A percentile compares a stretch with the other conserved stretches of the same genome.
Conservation (phyloP, 2,113 vertebrate genomes). For the Nerophis lumbriciformis region DNA sequence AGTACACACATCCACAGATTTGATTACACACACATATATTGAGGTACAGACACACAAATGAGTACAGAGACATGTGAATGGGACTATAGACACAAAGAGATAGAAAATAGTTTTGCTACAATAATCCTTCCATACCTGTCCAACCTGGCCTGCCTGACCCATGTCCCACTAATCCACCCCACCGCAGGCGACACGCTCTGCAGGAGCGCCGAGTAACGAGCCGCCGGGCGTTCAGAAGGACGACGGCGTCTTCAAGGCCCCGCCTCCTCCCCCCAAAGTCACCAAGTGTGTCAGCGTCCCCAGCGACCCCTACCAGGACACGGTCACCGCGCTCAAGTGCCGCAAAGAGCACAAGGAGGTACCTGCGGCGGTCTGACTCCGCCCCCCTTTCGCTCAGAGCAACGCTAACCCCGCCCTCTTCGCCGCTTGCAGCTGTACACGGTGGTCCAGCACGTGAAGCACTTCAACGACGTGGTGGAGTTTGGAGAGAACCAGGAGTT, state of each 20-base stretch:
- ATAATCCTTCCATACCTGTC: no score
- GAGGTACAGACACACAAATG: no score
- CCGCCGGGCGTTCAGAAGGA: slow-evolving; percentile 78
- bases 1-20: no score
- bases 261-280: slow-evolving; percentile 93
- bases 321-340: slow-evolving; percentile 94
- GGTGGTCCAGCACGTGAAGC: slow-evolving; percentile 97
- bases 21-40: no score
- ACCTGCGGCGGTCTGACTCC: rapidly evolving
- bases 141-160: background rate
- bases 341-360: slow-evolving; percentile 99
- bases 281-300: slow-evolving; percentile 92
- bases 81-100: no score
- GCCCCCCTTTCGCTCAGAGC: background rate
- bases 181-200: slow-evolving; percentile 75
- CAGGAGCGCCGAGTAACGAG: slow-evolving; percentile 75
- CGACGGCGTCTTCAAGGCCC: slow-evolving; percentile 92
- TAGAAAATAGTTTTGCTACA: no score
- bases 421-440: slow-evolving; percentile 74
- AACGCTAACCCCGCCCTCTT: background rate
- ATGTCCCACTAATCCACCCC: background rate
- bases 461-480: slow-evolving; percentile 99
- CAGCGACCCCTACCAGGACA: slow-evolving; percentile 92
- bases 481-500: slow-evolving; percentile 99
- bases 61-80: no score